These are phyloP conservation scores for Agrochola lota DNA, from an alignment of 2,888 invertebrate genomes.

Conservation along the genomic window DNA sequence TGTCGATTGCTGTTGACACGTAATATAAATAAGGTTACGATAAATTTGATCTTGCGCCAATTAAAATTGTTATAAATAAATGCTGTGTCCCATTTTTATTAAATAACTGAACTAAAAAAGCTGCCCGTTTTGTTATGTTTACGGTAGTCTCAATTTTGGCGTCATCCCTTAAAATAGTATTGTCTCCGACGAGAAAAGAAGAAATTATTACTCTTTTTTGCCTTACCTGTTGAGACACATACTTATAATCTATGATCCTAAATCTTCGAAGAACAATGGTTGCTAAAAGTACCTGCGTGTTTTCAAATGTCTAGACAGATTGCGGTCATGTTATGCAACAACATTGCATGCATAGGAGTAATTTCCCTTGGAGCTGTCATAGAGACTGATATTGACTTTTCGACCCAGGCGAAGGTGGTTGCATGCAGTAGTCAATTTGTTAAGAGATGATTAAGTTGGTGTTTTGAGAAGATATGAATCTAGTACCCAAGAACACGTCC, in stretches of 20 bases:
- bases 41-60: constrained; percentile 26
- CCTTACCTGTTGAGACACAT: not conserved
- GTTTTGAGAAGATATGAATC: not conserved
- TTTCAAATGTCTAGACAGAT: constrained; percentile 51
- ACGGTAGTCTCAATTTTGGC: not conserved
- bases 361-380: constrained; percentile 56
- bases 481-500: not conserved
- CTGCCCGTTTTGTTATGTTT: not conserved
- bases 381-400: constrained; percentile 66
- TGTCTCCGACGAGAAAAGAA: not conserved
- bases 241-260: not conserved
- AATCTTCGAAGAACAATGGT: constrained; percentile 24
- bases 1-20: constrained; percentile 54
- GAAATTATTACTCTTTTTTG: not conserved
- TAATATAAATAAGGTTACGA: constrained; percentile 58
- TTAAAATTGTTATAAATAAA: constrained; percentile 15
- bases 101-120: not conserved
- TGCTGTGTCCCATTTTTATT: too few relatives aligned
- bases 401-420: constrained; percentile 53
- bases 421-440: constrained; percentile 27
- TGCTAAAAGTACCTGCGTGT: not conserved
- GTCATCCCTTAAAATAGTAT: not conserved
- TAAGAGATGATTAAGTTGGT: constrained; percentile 17
- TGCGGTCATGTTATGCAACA: constrained; percentile 56
- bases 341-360: constrained; percentile 60